A percentile compares a stretch with the other conserved stretches of the same genome.
Conservation (phyloP, 2,888 invertebrate genomes). For the Tenthredo mesomela region DNA sequence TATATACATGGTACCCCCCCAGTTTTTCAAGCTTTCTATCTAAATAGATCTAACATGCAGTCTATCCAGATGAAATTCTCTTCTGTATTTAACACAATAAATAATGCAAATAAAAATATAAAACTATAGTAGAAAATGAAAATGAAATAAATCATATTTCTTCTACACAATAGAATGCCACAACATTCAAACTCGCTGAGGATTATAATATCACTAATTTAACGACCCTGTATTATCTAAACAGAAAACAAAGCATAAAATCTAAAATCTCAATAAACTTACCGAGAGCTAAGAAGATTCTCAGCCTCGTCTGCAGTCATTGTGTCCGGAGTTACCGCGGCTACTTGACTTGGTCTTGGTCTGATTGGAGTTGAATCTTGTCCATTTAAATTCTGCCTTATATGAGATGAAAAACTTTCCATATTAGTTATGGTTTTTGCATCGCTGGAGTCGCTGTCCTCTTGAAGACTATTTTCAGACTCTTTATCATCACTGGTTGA, state of each 20-base stretch:
- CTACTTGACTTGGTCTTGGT: slow-evolving; percentile 57
- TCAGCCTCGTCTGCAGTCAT: slow-evolving; percentile 95
- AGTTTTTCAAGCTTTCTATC: slow-evolving; percentile 11
- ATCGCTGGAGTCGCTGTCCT: slow-evolving; percentile 71
- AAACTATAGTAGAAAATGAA: too few relatives aligned
- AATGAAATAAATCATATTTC: neutral
- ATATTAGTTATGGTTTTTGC: slow-evolving; percentile 70
- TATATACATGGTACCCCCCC: slow-evolving; percentile 16
- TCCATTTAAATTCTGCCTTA: slow-evolving; percentile 62
- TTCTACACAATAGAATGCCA: neutral
- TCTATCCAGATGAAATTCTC: neutral
- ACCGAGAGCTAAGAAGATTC: slow-evolving; percentile 92
- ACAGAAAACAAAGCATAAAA: slow-evolving; percentile 54
- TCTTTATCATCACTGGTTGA: slow-evolving; percentile 56
- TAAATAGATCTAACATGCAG: slow-evolving; percentile 21
- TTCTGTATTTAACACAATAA: neutral
- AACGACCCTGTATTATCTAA: slow-evolving; percentile 32
- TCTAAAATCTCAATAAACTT: slow-evolving; percentile 71
- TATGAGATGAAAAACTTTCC: slow-evolving; percentile 61
- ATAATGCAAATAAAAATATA: neutral
- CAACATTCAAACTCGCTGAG: neutral
- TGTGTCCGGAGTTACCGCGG: slow-evolving; percentile 78
- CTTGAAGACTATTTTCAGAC: slow-evolving; percentile 66
- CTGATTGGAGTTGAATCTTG: slow-evolving; percentile 58
- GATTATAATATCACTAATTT: neutral